Evolutionary conservation across 30 jellyfish, hydroid and myxozoan genomes (phyloP).

Genomic region (Aurelia sp.): DNA sequence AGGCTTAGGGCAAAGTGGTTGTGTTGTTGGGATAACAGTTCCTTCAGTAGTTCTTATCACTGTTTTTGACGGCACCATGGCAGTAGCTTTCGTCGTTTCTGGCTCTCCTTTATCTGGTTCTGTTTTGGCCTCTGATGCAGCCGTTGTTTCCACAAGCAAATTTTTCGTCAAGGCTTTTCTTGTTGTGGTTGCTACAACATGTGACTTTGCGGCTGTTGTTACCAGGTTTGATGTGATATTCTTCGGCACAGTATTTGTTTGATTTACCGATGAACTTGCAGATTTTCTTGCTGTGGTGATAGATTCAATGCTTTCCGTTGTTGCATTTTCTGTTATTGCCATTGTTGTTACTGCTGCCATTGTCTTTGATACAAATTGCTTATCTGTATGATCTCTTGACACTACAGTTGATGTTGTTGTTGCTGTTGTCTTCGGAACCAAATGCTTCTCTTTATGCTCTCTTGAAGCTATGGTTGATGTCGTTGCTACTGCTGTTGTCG

Average conservation of each 20-base stretch:
- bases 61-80: not conserved
- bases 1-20: slow-evolving; percentile 71
- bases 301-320: not conserved
- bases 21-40: slow-evolving; percentile 16
- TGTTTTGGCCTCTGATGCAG: not conserved
- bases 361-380: not conserved
- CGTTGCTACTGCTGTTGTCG: not conserved
- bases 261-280: no score
- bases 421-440: not conserved
- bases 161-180: not conserved
- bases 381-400: not conserved
- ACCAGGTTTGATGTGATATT: no score
- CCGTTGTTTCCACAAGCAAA: not conserved
- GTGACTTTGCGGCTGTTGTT: not conserved
- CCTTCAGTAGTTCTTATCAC: not conserved
- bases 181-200: not conserved
- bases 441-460: not conserved
- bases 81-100: not conserved
- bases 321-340: not conserved
- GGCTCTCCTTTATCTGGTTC: not conserved
- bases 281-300: not conserved
- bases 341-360: not conserved
- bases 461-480: not conserved
- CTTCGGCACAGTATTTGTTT: no score
- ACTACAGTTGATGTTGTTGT: not conserved